phyloP scores from a whole-genome alignment of 1,140 invertebrate genomes.

The Aleiodes sp. region DNA sequence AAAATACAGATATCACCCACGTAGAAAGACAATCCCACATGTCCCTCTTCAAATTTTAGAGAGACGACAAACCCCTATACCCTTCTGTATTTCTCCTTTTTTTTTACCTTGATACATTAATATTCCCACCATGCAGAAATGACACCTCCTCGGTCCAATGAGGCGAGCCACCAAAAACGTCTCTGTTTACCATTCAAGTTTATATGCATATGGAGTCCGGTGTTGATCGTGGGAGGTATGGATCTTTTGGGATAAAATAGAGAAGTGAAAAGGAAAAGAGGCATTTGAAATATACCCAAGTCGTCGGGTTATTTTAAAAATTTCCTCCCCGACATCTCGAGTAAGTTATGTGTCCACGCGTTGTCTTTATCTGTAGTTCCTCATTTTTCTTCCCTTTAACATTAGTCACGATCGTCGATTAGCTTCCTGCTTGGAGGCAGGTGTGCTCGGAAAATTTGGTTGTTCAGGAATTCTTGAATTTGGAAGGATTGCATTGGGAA shows the following conservation, averaged over 20 bases:
- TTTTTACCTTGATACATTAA: neutral
- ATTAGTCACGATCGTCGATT: neutral
- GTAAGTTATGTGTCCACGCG: constrained; percentile 4
- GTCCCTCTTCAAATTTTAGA: neutral
- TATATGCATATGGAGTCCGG: neutral
- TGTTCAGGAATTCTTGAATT: no score
- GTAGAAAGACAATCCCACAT: constrained; percentile 7
- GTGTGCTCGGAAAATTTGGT: no score
- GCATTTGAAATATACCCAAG: constrained; percentile 2
- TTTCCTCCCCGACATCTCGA: neutral
- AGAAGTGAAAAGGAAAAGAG: neutral
- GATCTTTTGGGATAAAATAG: neutral
- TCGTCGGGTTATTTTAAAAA: neutral
- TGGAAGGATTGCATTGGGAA: no score
- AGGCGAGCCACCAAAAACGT: neutral
- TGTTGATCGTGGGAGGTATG: constrained; percentile 3
- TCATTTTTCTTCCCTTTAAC: neutral
- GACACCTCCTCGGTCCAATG: no score
- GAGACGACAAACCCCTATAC: no score
- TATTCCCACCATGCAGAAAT: neutral
- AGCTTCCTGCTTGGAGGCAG: no score
- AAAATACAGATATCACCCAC: constrained; percentile 12
- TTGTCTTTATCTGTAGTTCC: neutral
- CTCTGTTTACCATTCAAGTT: constrained; percentile 13
- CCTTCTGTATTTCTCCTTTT: neutral